These are phyloP conservation scores for Salarias fasciatus DNA, from an alignment of 2,797 vertebrate species.

Conservation along the genomic window DNA sequence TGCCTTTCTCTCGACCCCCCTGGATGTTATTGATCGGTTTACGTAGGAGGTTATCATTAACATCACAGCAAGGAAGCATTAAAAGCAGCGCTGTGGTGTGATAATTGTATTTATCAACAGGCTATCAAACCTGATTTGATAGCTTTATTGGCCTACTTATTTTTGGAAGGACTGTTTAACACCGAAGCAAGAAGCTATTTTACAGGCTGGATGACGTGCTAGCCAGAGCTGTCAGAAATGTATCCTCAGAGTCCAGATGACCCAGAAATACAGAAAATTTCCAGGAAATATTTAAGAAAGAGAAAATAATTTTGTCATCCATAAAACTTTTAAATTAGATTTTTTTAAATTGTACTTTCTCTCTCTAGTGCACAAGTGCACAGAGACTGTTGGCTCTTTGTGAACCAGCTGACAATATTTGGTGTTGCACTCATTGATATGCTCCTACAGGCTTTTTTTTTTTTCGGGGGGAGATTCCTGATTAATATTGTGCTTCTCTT, in stretches of 20 bases:
- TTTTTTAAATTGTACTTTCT: no score
- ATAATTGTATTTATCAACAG: neutral
- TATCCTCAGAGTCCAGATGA: neutral
- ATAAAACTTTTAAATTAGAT: neutral
- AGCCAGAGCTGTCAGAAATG: conserved; percentile 8
- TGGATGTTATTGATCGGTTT: neutral
- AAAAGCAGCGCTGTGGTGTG: neutral
- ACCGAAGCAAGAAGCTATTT: conserved; percentile 10
- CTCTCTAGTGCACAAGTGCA: neutral
- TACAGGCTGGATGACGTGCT: conserved; percentile 1
- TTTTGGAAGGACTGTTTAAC: conserved; percentile 12
- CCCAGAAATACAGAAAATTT: conserved; percentile 16
- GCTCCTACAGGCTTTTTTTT: neutral
- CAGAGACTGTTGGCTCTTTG: neutral
- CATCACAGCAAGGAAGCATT: neutral
- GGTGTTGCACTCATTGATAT: neutral
- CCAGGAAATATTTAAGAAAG: neutral
- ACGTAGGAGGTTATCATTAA: neutral
- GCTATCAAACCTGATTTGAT: no score
- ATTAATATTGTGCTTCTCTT: conserved; percentile 15
- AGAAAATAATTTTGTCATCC: conserved; percentile 1
- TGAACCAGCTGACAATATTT: neutral
- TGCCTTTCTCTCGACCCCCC: no score
- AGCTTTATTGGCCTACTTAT: neutral
- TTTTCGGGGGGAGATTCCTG: neutral